Base-by-base conservation (phyloP, 2,113 vertebrate genomes). In the Mesembrinibis cayennensis region DNA sequence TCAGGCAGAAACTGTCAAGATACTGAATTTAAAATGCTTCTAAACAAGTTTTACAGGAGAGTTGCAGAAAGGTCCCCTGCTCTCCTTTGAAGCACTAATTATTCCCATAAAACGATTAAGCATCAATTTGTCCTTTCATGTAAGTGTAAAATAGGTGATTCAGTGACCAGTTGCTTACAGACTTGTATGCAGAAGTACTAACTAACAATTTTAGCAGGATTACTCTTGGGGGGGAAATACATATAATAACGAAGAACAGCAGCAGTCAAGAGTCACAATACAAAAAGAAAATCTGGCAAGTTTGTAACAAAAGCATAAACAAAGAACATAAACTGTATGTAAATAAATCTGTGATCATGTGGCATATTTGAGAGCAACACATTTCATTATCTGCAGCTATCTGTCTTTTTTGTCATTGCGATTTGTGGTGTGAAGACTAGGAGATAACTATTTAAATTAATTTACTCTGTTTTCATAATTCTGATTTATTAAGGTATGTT, bases 401-500 rank as follows among this genome's bases (percentile, higher is more conserved):
- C 32, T 82, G n/a, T 77, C 58, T 87, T 92, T 67, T 72, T 47
- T 16, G 42, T 34, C 21, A 16, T 42, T 49, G 27, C 2, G 7
- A 69, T 88, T 82, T 58, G 15, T 66, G 21, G 23, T 59, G 10
- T 70, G 53, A 90, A 87, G 50, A 72, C 58, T 63, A 36, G 40
- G 44, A 76, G 29, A 34, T 36, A 74, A 87, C 19, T 52, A 29
- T 79, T 61, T 66, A 72, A 89, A 58, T 80, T 71, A 63, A 86
- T 89, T 86, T 65, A 61, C 62, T 80, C 25, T 87, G 13, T 70
- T 77, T 92, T 84, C 53, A 21, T n/a, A 59, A 49, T 82, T 97
- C 91, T 93, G 80, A 74, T 97, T 97, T 90, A 65, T 89, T 79
- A 98, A 97, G 82, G 34, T 79, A 89, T 52, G 36, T 83, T 95